Evolutionary conservation across 1,140 invertebrate species (phyloP), one percentile per base, ranked within the genome.

Genomic region (Scylla paramamosain): DNA sequence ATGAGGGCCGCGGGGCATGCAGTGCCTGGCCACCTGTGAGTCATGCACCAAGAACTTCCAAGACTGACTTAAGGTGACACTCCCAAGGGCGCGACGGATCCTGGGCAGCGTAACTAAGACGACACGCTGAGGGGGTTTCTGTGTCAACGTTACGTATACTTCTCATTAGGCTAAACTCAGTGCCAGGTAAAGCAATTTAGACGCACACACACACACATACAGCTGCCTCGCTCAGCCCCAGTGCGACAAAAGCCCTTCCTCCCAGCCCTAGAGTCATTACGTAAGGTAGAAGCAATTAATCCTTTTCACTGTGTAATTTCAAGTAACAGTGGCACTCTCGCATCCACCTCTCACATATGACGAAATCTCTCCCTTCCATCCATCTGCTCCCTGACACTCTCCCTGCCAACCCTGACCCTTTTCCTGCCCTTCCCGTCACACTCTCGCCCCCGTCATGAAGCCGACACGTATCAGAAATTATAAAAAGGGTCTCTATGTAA

Each of bases 271-370:
- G 52, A 59, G 1, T 59, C 10, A 59, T 59, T 59, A 77, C 67
- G 67, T 25, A 20, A 77, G 4, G 67, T 20, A 77, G n/a, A 7
- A 77, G 6, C 4, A n/a, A 77, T n/a, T n/a, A n/a, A 77, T 77
- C 67, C 67, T 25, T 77, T 77, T 77, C 20, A 77, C 0, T 3
- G 67, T n/a, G 67, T 77, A 77, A 77, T 77, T n/a, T 8, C 67
- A n/a, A 20, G 20, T n/a, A 25, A 77, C 67, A 77, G 67, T 77
- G 67, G 67, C 67, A 77, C 67, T 77, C 67, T 77, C 67, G 10
- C 52, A 77, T 77, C 67, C n/a, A 77, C 67, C 67, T n/a, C 67
- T 77, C 67, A 77, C 67, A 77, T 77, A 77, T 77, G 67, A 77
- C 67, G 67, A 77, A 77, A 77, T n/a, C 67, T 0, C 20, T n/a